Percentiles rank a stretch among this genome's conserved stretches.
Evolutionary conservation across 2,888 invertebrate genomes (phyloP).

Genomic region (Diaperis boleti): DNA sequence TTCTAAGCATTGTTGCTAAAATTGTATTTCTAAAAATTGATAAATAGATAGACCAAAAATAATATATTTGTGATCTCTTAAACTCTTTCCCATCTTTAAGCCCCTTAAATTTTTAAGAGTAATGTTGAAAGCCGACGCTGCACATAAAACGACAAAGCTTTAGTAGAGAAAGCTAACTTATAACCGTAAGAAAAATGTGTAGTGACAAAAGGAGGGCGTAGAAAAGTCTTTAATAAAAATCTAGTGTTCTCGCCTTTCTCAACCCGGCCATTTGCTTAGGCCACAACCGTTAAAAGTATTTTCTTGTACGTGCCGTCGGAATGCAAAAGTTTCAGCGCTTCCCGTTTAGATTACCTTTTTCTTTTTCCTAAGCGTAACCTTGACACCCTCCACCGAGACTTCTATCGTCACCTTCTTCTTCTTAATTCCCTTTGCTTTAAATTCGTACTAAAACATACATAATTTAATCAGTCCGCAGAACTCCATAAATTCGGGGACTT

Average conservation of each 20-base stretch:
- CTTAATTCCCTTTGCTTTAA: slow-evolving; percentile 97
- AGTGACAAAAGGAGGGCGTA: slow-evolving; percentile 29
- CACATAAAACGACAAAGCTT: slow-evolving; percentile 12
- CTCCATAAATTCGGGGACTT: slow-evolving; percentile 64
- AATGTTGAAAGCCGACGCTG: slow-evolving; percentile 3
- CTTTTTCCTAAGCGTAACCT: slow-evolving; percentile 87
- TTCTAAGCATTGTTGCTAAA: no score
- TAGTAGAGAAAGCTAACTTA: slow-evolving; percentile 10
- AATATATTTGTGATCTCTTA: no score
- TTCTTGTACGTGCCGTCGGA: slow-evolving; percentile 44
- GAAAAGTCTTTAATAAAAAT: slow-evolving; percentile 45
- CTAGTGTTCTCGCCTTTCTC: slow-evolving; percentile 34
- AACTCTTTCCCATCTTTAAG: no score
- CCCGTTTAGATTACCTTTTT: slow-evolving; percentile 70
- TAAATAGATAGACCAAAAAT: no score
- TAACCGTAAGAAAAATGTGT: slow-evolving; percentile 34
- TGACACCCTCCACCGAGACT: slow-evolving; percentile 95
- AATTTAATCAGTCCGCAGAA: slow-evolving; percentile 4
- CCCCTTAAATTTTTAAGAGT: not conserved
- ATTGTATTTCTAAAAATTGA: no score
- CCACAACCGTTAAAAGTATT: slow-evolving; percentile 48
- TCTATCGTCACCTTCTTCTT: slow-evolving; percentile 97
- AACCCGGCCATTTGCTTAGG: slow-evolving; percentile 36
- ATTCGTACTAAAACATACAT: slow-evolving; percentile 88
- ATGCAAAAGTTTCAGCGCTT: slow-evolving; percentile 41